Percentiles rank a stretch among this genome's conserved stretches.
These are phyloP conservation scores for Lophius americanus DNA, from an alignment of 2,797 vertebrate species.

Conservation along the genomic window DNA sequence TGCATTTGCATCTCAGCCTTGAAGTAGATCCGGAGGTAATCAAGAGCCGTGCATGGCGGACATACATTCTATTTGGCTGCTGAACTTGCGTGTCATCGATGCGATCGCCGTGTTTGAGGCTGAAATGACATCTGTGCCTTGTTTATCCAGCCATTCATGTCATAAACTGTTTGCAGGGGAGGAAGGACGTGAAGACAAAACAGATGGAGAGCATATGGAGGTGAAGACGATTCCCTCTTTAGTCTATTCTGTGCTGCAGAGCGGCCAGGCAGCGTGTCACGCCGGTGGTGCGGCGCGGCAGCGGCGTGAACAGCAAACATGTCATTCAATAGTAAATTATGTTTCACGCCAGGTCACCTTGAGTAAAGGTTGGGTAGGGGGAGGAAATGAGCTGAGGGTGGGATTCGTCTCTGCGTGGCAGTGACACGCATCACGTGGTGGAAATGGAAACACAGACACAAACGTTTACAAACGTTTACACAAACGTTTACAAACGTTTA, in stretches of 20 bases:
- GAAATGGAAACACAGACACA: constrained; percentile 52
- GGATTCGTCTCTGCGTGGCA: constrained; percentile 69
- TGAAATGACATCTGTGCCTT: constrained; percentile 54
- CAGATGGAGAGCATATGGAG: constrained; percentile 59
- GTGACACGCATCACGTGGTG: constrained; percentile 51
- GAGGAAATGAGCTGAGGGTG: constrained; percentile 70
- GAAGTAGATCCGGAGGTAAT: constrained; percentile 17
- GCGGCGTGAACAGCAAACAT: constrained; percentile 61
- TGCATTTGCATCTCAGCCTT: constrained; percentile 22
- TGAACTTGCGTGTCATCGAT: background rate
- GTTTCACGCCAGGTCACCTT: constrained; percentile 77
- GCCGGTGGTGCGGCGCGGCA: constrained; percentile 58
- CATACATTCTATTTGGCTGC: background rate
- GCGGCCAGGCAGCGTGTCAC: constrained; percentile 53
- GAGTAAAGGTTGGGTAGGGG: constrained; percentile 71
- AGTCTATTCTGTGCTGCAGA: constrained; percentile 49
- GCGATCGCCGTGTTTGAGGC: constrained; percentile 27
- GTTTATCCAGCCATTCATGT: constrained; percentile 52
- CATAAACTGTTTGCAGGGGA: constrained; percentile 43
- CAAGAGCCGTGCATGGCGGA: constrained; percentile 8
- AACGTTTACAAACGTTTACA: constrained; percentile 14
- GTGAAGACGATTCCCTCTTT: constrained; percentile 37
- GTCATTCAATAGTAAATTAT: constrained; percentile 73
- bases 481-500: no score
- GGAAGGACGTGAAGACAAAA: constrained; percentile 49